phyloP scores from a whole-genome alignment of 1,140 invertebrate species.

The Leptoteleia sp. region DNA sequence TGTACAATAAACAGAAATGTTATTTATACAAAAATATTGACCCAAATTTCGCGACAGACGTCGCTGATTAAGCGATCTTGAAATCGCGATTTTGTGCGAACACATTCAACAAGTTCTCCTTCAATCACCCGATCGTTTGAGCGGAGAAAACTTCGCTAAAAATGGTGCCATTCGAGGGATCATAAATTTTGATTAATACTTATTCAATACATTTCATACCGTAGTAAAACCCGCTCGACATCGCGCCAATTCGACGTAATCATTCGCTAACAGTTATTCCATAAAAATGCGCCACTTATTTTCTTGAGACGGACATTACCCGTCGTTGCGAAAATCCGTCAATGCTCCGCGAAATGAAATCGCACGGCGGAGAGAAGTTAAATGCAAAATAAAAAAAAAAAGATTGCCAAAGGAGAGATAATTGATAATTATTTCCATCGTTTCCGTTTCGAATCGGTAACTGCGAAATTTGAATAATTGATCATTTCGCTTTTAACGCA shows the following conservation, averaged over 20 bases:
- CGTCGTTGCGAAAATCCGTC: slow-evolving; percentile 8
- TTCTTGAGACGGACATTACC: slow-evolving; percentile 4
- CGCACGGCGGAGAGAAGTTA: not conserved
- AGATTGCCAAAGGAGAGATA: not conserved
- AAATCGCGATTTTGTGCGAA: slow-evolving; percentile 2
- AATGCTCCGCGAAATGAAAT: slow-evolving; percentile 13
- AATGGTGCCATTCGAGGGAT: slow-evolving; percentile 32
- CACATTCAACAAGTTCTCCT: slow-evolving; percentile 31
- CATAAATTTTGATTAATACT: slow-evolving; percentile 58
- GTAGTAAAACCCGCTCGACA: slow-evolving; percentile 35
- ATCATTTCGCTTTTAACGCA: slow-evolving; percentile 2
- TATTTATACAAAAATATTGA: too few relatives aligned
- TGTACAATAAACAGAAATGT: too few relatives aligned
- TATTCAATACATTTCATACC: slow-evolving; percentile 49
- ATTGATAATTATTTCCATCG: slow-evolving; percentile 4
- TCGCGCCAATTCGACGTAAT: slow-evolving; percentile 33
- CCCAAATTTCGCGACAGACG: too few relatives aligned
- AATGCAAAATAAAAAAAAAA: slow-evolving; percentile 1
- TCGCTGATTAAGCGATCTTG: slow-evolving; percentile 12
- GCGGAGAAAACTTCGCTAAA: slow-evolving; percentile 27
- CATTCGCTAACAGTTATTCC: slow-evolving; percentile 27
- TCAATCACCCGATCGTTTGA: slow-evolving; percentile 25
- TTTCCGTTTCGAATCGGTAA: not conserved
- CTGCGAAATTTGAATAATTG: slow-evolving; percentile 12
- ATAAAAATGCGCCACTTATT: slow-evolving; percentile 39